A percentile compares a stretch with the other conserved stretches of the same genome.
These are phyloP conservation scores for Australoheros facetus DNA, from an alignment of 2,797 vertebrate species.

Conservation along the genomic window DNA sequence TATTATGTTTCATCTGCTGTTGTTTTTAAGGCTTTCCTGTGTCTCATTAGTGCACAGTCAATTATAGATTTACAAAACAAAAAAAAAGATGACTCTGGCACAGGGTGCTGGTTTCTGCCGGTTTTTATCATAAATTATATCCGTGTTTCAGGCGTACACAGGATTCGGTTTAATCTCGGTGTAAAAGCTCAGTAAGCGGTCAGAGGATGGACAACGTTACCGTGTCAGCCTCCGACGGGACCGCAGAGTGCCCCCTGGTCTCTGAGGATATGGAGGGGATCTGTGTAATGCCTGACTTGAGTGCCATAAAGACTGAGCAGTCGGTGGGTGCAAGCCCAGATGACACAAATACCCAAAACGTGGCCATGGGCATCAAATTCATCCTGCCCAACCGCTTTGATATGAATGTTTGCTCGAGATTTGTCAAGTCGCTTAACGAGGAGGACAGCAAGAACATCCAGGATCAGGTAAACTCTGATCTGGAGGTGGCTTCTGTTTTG, in stretches of 20 bases:
- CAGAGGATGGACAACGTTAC: constrained; percentile 53
- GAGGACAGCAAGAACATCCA: constrained; percentile 99
- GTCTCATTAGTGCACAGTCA: background rate
- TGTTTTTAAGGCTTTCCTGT: background rate
- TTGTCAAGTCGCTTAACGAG: constrained; percentile 97
- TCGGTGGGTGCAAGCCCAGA: constrained; percentile 81
- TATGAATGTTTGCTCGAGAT: constrained; percentile 98
- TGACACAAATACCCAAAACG: constrained; percentile 84
- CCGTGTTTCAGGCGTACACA: background rate
- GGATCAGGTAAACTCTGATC: constrained; percentile 98
- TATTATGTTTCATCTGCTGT: background rate
- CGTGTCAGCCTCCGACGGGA: constrained; percentile 49
- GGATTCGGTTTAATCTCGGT: constrained; percentile 2
- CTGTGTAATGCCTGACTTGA: constrained; percentile 87
- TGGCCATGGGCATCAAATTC: constrained; percentile 97
- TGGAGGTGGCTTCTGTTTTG: constrained; percentile 97
- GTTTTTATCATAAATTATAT: background rate
- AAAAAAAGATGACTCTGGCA: background rate
- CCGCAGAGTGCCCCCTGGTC: constrained; percentile 67
- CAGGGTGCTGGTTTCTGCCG: background rate
- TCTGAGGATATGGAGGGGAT: constrained; percentile 85
- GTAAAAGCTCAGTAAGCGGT: constrained; percentile 7
- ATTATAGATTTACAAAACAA: no score
- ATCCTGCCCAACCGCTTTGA: constrained; percentile 97
- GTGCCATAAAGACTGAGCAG: constrained; percentile 91